Percentiles rank a stretch among this genome's conserved stretches.
phyloP scores from a whole-genome alignment of 2,888 invertebrate species.

The Drosophila mercatorum region DNA sequence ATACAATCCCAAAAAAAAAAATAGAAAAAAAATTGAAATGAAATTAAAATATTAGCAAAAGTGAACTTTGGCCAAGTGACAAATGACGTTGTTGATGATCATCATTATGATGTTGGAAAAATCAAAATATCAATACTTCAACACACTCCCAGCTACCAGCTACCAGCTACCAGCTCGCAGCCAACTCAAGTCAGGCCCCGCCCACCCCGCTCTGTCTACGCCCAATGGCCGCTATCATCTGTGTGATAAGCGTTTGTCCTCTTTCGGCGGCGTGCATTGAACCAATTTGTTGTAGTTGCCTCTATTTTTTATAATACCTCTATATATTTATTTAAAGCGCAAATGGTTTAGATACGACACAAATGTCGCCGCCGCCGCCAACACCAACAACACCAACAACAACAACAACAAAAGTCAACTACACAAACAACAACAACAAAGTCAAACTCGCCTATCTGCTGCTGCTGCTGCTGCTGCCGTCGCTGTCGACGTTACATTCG shows the following conservation, averaged over 20 bases:
- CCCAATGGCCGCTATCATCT: constrained; percentile 32
- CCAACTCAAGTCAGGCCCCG: neutral
- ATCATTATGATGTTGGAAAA: neutral
- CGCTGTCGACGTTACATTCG: constrained; percentile 44
- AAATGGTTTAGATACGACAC: constrained; percentile 80
- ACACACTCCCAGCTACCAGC: neutral
- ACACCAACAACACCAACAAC: constrained; percentile 6
- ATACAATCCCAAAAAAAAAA: constrained; percentile 64
- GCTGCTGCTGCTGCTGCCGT: constrained; percentile 12
- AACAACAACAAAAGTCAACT: constrained; percentile 18
- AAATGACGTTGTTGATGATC: constrained; percentile 28
- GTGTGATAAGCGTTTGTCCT: constrained; percentile 51
- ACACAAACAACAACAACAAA: constrained; percentile 38
- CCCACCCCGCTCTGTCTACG: neutral
- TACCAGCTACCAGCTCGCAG: neutral
- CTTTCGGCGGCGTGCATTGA: constrained; percentile 74
- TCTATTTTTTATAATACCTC: constrained; percentile 73
- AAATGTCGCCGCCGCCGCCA: constrained; percentile 61
- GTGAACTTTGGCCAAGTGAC: constrained; percentile 75
- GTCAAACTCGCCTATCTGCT: constrained; percentile 75
- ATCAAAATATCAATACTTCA: neutral
- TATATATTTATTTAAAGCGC: constrained; percentile 79
- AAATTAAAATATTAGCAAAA: constrained; percentile 52
- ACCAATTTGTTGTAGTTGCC: constrained; percentile 61
- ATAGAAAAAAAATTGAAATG: constrained; percentile 32